Evolutionary conservation across 2,888 invertebrate genomes (phyloP).

Genomic region (Diplolepis rosae): DNA sequence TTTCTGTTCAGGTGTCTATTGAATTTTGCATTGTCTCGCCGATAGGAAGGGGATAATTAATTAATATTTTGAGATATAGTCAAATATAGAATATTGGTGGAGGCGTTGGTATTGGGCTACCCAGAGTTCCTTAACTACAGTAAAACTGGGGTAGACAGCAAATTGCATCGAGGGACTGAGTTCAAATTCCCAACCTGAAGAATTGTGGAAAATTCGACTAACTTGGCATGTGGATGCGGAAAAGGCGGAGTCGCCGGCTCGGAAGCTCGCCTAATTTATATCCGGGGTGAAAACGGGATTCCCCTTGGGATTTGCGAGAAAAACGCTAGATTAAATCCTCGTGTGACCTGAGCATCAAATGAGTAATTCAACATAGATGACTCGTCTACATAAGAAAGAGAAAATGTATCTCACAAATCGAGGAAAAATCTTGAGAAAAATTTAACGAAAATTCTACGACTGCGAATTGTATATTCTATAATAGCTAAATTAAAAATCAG

Average conservation of each 20-base stretch:
- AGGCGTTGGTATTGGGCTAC: constrained; percentile 53
- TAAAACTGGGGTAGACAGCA: constrained; percentile 51
- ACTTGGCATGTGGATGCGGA: constrained; percentile 35
- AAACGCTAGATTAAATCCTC: constrained; percentile 21
- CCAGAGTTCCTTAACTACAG: neutral
- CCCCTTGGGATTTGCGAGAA: constrained; percentile 9
- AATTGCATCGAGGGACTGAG: constrained; percentile 27
- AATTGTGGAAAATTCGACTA: constrained; percentile 34
- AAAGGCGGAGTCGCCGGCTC: constrained; percentile 33
- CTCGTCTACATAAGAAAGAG: constrained; percentile 1
- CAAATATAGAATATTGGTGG: constrained; percentile 57
- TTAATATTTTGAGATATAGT: constrained; percentile 8
- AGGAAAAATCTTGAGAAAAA: neutral
- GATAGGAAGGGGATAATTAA: neutral
- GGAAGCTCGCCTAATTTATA: constrained; percentile 35
- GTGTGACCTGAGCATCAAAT: neutral
- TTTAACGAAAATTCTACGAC: neutral
- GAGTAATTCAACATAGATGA: constrained; percentile 9
- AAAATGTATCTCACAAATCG: neutral
- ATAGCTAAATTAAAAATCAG: neutral
- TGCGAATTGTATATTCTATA: neutral
- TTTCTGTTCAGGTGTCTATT: no score
- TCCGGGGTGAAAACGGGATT: constrained; percentile 23
- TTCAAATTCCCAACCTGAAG: constrained; percentile 25
- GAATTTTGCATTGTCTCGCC: constrained; percentile 1